Base-by-base conservation (phyloP, 1,140 invertebrate species). In the Macrobrachium rosenbergii region DNA sequence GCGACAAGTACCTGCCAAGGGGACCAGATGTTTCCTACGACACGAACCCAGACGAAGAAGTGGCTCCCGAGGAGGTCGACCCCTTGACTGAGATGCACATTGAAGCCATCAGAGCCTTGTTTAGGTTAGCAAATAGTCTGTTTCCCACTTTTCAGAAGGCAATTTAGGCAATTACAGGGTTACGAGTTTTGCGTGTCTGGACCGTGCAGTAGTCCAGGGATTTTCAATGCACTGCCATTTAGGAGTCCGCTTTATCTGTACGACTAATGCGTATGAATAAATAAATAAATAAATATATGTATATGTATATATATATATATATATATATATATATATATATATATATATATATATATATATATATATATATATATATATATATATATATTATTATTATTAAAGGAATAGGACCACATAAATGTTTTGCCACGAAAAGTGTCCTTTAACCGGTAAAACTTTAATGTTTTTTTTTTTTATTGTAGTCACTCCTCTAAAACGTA, bases 1-100 rank as follows among this genome's bases (percentile, higher is more conserved):
- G 83, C 77, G 83, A 86, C 45, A 86, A 86, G 63, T 86, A 86
- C 77, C 62, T 86, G 43, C 83, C 83, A 2, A 43, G 43, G 17
- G 77, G 37, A 19, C 83, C 83, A 2, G 45, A 79, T 14, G 77
- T 23, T 6, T 21, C 72, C 62, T 60, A 80, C 23, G 83, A 72
- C 7, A 23, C 76, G n/a, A 73, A 72, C 64, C 76, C 60, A 45
- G 78, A 73, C 10, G 83, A 86, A 77, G 83, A 86, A 19, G 76
- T 62, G 8, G 83, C 76, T 0, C 83, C 83, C 21, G 63, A 80
- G 23, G 76, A 69, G 28, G 77, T 80, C 8, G 83, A 86, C 28
- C 83, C 83, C 8, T 62, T 86, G n/a, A 58, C 52, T n/a, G 83
- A 86, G 77, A 59, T 80, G 83, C 77, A 79, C 45, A 78, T 72